Evolutionary conservation across 1,140 invertebrate species (phyloP).

Genomic region (Zaprionus africanus): DNA sequence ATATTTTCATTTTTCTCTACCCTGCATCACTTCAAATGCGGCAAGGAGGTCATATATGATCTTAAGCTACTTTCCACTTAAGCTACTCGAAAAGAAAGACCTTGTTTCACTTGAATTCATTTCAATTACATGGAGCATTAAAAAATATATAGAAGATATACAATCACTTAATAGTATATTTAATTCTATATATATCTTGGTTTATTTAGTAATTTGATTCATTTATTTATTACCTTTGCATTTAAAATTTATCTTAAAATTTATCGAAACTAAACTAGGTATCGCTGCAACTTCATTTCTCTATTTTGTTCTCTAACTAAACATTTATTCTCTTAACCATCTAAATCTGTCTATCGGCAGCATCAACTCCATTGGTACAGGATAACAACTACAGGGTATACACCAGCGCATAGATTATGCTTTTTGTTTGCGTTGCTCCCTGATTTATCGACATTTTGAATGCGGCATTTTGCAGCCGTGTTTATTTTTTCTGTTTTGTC

Average conservation of each 20-base stretch:
- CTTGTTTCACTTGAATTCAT: too few relatives aligned
- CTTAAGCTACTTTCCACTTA: background rate
- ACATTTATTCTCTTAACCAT: too few relatives aligned
- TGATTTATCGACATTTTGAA: slow-evolving; percentile 57
- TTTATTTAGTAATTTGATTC: too few relatives aligned
- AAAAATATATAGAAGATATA: background rate
- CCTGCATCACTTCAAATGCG: background rate
- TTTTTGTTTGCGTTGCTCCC: slow-evolving; percentile 13
- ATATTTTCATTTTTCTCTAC: slow-evolving; percentile 33
- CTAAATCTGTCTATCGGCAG: background rate
- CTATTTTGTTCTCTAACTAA: background rate
- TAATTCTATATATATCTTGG: too few relatives aligned
- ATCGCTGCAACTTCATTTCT: background rate
- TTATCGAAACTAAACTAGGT: too few relatives aligned
- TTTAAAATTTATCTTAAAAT: too few relatives aligned
- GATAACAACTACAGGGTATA: background rate
- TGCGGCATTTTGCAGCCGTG: slow-evolving; percentile 41
- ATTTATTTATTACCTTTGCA: too few relatives aligned
- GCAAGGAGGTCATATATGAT: background rate
- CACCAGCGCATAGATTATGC: background rate
- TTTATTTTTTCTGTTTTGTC: slow-evolving; percentile 5
- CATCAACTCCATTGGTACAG: background rate
- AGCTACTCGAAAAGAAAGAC: background rate
- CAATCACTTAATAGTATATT: too few relatives aligned
- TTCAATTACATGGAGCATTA: background rate